These are phyloP conservation scores for Anneissia japonica DNA, from an alignment of 35 echinoderm and acorn worm species.

Conservation along the genomic window DNA sequence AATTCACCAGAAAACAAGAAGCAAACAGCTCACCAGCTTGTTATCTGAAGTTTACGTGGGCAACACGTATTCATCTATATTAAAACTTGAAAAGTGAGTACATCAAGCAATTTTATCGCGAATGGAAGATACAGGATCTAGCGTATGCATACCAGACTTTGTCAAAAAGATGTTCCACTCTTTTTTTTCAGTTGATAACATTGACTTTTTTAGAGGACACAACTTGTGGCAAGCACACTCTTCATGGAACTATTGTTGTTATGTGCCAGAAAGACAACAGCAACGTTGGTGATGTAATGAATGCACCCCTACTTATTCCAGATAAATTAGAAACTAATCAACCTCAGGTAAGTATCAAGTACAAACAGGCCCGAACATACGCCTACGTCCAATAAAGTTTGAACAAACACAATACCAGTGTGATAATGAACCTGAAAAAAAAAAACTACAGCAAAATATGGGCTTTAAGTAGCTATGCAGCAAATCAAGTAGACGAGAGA, in stretches of 20 bases:
- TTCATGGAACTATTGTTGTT: conserved; percentile 8
- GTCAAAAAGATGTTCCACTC: conserved; percentile 8
- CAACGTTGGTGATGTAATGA: background rate
- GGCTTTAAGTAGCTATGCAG: too few relatives aligned
- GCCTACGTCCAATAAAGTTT: conserved; percentile 10
- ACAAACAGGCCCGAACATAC: conserved; percentile 5
- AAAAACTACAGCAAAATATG: conserved; percentile 15
- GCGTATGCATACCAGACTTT: conserved; percentile 22
- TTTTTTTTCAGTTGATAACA: conserved; percentile 25
- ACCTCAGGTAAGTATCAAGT: background rate
- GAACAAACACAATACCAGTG: background rate
- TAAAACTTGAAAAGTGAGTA: conserved; percentile 16
- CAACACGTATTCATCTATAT: conserved; percentile 8
- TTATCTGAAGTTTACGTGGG: conserved; percentile 16
- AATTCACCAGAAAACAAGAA: conserved; percentile 19
- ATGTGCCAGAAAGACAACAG: conserved; percentile 8
- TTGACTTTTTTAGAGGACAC: conserved; percentile 34
- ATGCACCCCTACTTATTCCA: conserved; percentile 9
- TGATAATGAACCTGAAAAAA: conserved; percentile 8
- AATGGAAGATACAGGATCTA: background rate
- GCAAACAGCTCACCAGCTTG: conserved; percentile 11
- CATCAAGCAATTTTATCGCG: conserved; percentile 7
- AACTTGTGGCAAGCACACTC: conserved; percentile 16
- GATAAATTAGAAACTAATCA: background rate
- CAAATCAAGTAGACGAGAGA: background rate